Evolutionary conservation across 2,113 vertebrate species (phyloP).

Genomic region (Mohoua ochrocephala): DNA sequence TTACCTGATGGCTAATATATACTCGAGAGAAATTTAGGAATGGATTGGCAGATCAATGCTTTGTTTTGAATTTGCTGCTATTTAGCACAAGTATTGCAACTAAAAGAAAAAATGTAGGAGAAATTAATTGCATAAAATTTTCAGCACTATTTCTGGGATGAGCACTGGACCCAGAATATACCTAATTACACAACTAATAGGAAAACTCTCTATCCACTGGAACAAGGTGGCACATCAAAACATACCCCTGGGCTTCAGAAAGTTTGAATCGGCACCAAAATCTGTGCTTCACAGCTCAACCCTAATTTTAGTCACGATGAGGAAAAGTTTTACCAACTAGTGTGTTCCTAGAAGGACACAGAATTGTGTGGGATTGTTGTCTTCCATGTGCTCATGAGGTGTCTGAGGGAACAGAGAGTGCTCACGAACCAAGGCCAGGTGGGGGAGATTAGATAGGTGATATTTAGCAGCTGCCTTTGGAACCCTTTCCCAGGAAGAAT

Average conservation of each 20-base stretch:
- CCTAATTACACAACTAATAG: not conserved
- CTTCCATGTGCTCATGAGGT: not conserved
- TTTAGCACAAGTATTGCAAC: not conserved
- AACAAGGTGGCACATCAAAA: not conserved
- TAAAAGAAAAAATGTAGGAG: not conserved
- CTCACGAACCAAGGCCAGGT: not conserved
- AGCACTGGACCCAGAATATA: not conserved
- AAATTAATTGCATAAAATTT: not conserved
- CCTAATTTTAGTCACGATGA: not conserved
- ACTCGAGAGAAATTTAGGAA: not conserved
- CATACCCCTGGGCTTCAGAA: not conserved
- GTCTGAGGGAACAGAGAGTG: not conserved
- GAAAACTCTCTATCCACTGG: not conserved
- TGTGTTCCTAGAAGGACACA: not conserved
- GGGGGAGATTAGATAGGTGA: not conserved
- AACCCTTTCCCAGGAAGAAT: not conserved
- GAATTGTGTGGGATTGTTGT: not conserved
- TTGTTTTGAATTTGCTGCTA: not conserved
- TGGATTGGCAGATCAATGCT: not conserved
- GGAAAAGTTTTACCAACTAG: not conserved
- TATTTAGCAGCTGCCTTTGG: not conserved
- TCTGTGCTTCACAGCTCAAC: not conserved
- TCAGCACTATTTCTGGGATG: not conserved
- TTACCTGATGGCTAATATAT: conserved; percentile 7
- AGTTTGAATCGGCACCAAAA: not conserved